Conservation (phyloP, 2,113 vertebrate species). For the Peromyscus californicus region DNA sequence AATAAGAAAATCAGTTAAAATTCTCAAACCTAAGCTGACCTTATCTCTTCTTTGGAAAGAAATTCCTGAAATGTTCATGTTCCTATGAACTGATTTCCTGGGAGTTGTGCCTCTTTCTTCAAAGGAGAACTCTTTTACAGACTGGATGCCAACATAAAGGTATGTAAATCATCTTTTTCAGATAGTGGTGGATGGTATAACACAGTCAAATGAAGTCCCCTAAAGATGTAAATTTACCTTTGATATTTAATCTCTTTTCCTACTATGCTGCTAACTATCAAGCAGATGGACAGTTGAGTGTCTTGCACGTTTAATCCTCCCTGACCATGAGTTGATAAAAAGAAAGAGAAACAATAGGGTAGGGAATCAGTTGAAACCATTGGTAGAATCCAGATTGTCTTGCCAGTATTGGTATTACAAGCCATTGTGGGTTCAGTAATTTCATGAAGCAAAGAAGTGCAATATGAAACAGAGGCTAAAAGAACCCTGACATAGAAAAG, state of each 20-base stretch:
- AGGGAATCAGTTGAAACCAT: background rate
- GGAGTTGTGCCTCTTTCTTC: background rate
- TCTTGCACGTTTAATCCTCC: background rate
- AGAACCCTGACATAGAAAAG: background rate
- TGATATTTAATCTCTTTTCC: background rate
- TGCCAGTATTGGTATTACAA: constrained; percentile 30
- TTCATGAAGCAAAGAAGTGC: background rate
- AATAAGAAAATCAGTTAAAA: constrained; percentile 56
- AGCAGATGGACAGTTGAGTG: background rate
- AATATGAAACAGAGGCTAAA: constrained; percentile 1
- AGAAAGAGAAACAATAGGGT: background rate
- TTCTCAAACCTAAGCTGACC: constrained; percentile 6
- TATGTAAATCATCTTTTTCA: background rate
- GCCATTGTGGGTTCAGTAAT: background rate
- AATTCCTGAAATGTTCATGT: constrained; percentile 2
- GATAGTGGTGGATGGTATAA: background rate
- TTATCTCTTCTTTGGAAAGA: constrained; percentile 13
- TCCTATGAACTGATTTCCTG: background rate
- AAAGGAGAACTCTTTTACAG: constrained; percentile 17
- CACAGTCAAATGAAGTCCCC: background rate
- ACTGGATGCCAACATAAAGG: background rate
- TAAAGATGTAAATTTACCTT: background rate
- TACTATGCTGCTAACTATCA: background rate
- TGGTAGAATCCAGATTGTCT: background rate
- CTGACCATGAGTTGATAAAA: background rate